Evolutionary conservation across 1,140 invertebrate genomes (phyloP), one percentile per base, ranked within the genome.

Genomic region (Euschistus heros): DNA sequence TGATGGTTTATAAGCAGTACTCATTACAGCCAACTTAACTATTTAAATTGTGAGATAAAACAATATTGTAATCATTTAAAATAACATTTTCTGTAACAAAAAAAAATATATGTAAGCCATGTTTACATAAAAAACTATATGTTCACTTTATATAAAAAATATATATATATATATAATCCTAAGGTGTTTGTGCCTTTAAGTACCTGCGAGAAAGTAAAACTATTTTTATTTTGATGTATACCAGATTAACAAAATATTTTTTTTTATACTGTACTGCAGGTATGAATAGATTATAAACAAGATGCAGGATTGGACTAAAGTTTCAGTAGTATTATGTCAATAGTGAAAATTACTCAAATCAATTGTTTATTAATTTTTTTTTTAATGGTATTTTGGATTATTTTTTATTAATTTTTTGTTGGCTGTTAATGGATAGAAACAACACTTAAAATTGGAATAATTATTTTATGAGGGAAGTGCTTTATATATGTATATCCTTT

Each of bases 161-260:
- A 20, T 22, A 44, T 10, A 44, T 52, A 18, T 8, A 52, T 2
- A 57, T 17, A 57, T 57, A 22, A 57, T 17, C 24, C 2, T 57
- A 10, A 57, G 24, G 54, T 18, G 17, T 57, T 57, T 57, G 54
- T 57, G 54, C 54, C 54, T 57, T 57, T 24, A 27, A 13, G 22
- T 57, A 57, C 54, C 54, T 57, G 54, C 24, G 24, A 57, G 24
- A 20, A 57, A 26, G 24, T 57, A 7, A 57, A 17, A 4, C 2
- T 57, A 24, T 57, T 57, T 57, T 57, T 57, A 24, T 57, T 57
- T 57, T 57, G 24, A 5, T 57, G 0, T 5, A 57, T 27, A 57
- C 54, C 54, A 57, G 24, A 57, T 57, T 26, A 24, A 57, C 14
- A 55, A 22, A 57, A 57, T 57, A 57, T 27, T 57, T 57, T 57